These are phyloP conservation scores for Hydropotes inermis DNA, from an alignment of 2,113 vertebrate species.

Conservation along the genomic window DNA sequence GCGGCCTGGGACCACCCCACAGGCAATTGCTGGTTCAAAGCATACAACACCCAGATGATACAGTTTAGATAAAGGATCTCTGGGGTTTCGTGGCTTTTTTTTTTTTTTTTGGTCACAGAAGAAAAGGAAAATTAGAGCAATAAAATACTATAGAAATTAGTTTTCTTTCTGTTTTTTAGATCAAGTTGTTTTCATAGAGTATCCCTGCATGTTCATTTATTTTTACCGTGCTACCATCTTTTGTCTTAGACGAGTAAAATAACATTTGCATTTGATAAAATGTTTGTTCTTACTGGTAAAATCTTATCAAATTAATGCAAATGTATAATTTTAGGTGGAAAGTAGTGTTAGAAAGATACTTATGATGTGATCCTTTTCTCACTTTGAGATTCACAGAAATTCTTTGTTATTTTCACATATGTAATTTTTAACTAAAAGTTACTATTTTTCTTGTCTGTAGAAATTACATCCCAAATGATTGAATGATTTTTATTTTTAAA, in stretches of 20 bases:
- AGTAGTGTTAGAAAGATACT: background rate
- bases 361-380: background rate
- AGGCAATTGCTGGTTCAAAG: background rate
- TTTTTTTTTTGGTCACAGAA: background rate
- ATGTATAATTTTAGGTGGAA: background rate
- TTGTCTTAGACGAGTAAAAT: background rate
- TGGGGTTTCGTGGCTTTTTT: background rate
- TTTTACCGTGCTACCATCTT: background rate
- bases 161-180: background rate
- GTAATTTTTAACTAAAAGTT: background rate
- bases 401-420: background rate
- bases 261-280: background rate
- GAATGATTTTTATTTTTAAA: background rate
- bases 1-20: background rate
- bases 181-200: background rate
- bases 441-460: background rate
- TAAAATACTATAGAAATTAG: background rate
- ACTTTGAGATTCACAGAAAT: background rate
- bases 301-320: background rate
- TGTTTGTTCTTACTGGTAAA: background rate
- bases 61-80: background rate
- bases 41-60: background rate
- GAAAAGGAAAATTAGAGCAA: background rate
- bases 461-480: background rate
- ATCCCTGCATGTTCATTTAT: background rate